Conservation (phyloP, 2,888 invertebrate species). For the Epirrhoe tristata region DNA sequence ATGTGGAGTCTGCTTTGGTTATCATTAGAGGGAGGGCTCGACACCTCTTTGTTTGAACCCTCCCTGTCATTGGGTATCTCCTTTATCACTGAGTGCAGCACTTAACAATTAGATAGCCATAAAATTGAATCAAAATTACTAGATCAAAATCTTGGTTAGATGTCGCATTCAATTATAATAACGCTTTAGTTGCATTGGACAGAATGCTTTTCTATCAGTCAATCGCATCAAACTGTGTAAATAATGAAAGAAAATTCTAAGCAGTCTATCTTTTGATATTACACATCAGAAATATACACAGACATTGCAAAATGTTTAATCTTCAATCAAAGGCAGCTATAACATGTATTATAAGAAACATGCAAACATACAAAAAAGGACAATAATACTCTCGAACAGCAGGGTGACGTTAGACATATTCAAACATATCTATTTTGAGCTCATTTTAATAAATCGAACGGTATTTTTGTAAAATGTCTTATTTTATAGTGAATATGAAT, state of each 20-base stretch:
- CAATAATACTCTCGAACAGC: slow-evolving; percentile 57
- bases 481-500: slow-evolving; percentile 83
- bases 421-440: slow-evolving; percentile 67
- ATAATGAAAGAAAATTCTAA: too few species aligned
- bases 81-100: slow-evolving; percentile 31
- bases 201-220: background rate
- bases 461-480: slow-evolving; percentile 78
- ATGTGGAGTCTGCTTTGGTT: slow-evolving; percentile 65
- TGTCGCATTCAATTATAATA: slow-evolving; percentile 17
- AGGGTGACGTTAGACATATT: slow-evolving; percentile 64
- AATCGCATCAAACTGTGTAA: background rate
- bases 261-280: too few species aligned
- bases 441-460: slow-evolving; percentile 71
- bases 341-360: slow-evolving; percentile 53
- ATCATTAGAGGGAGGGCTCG: slow-evolving; percentile 57
- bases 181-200: slow-evolving; percentile 1
- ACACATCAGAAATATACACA: background rate
- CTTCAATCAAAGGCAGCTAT: slow-evolving; percentile 22
- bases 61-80: slow-evolving; percentile 35
- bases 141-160: slow-evolving; percentile 35
- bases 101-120: slow-evolving; percentile 31
- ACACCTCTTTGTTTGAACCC: slow-evolving; percentile 54
- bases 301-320: background rate
- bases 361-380: slow-evolving; percentile 62
- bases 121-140: slow-evolving; percentile 33